Percentiles rank a stretch among this genome's conserved stretches.
Conservation (phyloP, 2,888 invertebrate species). For the Ophion costatus region DNA sequence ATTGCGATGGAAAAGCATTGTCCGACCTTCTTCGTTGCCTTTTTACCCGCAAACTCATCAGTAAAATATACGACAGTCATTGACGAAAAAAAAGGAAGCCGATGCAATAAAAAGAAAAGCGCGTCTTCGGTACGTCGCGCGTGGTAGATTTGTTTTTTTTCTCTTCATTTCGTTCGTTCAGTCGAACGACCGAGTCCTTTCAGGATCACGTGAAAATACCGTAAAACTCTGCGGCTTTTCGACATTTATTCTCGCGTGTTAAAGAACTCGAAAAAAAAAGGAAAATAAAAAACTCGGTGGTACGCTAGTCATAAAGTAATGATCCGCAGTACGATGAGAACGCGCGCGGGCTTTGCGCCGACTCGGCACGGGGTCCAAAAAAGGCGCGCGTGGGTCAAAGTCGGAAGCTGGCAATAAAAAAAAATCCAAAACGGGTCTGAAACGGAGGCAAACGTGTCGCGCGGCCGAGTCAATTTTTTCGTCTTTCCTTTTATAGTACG, state of each 20-base stretch:
- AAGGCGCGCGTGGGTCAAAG: conserved; percentile 24
- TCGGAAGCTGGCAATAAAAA: conserved; percentile 42
- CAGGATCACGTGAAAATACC: conserved; percentile 55
- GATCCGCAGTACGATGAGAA: conserved; percentile 33
- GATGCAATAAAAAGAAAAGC: conserved; percentile 53
- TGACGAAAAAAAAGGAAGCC: conserved; percentile 41
- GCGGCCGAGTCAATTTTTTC: background rate
- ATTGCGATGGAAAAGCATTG: conserved; percentile 5
- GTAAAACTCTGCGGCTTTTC: conserved; percentile 59
- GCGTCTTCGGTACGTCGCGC: conserved; percentile 20
- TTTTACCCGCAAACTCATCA: conserved; percentile 56
- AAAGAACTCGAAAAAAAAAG: conserved; percentile 20
- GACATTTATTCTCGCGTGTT: conserved; percentile 51
- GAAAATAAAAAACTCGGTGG: conserved; percentile 16
- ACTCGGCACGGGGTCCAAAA: conserved; percentile 5
- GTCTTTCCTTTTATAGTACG: background rate
- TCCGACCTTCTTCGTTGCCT: conserved; percentile 19
- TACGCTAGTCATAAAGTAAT: conserved; percentile 57
- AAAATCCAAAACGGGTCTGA: conserved; percentile 33
- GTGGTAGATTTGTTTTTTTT: conserved; percentile 4
- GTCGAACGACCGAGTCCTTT: conserved; percentile 19
- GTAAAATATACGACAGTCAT: conserved; percentile 56
- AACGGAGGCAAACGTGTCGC: background rate
- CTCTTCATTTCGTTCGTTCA: background rate
- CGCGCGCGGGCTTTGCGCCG: conserved; percentile 22